phyloP scores from a whole-genome alignment of 2,888 invertebrate genomes.

The Linnaemya vulpina region DNA sequence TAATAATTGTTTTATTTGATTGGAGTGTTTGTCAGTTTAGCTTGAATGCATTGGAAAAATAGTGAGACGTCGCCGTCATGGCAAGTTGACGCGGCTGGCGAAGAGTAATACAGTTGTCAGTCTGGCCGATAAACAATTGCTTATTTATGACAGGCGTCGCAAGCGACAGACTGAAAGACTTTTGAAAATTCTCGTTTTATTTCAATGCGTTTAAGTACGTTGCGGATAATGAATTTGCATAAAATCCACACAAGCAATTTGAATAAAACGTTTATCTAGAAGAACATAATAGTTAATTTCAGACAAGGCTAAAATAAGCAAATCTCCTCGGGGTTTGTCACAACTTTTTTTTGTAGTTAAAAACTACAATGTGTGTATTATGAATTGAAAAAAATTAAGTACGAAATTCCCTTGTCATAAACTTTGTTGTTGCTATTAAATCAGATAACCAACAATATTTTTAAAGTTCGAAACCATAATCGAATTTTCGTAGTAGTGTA shows the following conservation, averaged over 20 bases:
- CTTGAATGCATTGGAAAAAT: slow-evolving; percentile 2
- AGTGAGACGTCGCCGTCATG: background rate
- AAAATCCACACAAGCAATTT: background rate
- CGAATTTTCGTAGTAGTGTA: too few relatives aligned
- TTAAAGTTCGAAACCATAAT: too few relatives aligned
- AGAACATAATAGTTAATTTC: too few relatives aligned
- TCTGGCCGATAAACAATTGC: slow-evolving; percentile 43
- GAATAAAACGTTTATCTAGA: background rate
- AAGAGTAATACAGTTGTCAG: slow-evolving; percentile 57
- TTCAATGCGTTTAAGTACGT: background rate
- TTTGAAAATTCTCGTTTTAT: background rate
- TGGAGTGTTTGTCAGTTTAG: slow-evolving; percentile 15
- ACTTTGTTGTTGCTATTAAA: too few relatives aligned
- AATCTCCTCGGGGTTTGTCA: too few relatives aligned
- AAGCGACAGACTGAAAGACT: background rate
- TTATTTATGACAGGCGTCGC: slow-evolving; percentile 62
- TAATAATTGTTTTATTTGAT: slow-evolving; percentile 53
- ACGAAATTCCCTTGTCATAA: too few relatives aligned
- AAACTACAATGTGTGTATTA: too few relatives aligned
- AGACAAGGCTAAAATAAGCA: too few relatives aligned
- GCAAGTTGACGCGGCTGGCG: background rate
- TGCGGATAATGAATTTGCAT: background rate
- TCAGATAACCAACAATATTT: too few relatives aligned
- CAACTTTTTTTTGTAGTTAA: too few relatives aligned
- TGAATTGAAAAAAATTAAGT: too few relatives aligned